A percentile compares a stretch with the other conserved stretches of the same genome.
Conservation (phyloP, 2,888 invertebrate species). For the Torymus auratus region DNA sequence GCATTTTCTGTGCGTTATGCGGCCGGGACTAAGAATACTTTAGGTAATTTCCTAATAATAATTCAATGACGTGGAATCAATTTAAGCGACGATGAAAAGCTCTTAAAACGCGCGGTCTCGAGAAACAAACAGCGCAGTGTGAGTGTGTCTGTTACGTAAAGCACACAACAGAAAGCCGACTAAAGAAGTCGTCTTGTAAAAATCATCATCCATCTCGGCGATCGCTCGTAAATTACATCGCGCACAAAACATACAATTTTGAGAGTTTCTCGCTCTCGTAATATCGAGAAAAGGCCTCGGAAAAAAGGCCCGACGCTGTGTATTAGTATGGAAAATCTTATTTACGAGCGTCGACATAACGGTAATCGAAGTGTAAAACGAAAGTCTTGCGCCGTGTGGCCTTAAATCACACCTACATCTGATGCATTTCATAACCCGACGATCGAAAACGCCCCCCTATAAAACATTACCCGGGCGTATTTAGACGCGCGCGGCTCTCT, state of each 20-base stretch:
- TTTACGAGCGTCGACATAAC: constrained; percentile 55
- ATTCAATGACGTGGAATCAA: constrained; percentile 25
- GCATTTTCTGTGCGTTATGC: too few relatives aligned
- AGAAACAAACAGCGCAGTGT: constrained; percentile 21
- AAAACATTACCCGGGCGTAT: constrained; percentile 49
- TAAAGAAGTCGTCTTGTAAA: constrained; percentile 36
- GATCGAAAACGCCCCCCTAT: constrained; percentile 56
- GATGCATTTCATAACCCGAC: constrained; percentile 57
- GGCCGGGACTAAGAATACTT: too few relatives aligned
- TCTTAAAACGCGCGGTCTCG: constrained; percentile 6
- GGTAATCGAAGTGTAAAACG: constrained; percentile 56
- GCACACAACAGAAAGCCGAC: neutral
- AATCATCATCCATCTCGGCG: constrained; percentile 32
- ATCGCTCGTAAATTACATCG: constrained; percentile 38
- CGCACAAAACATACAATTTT: constrained; percentile 43
- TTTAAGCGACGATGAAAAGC: constrained; percentile 17
- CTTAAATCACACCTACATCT: constrained; percentile 58
- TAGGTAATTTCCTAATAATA: constrained; percentile 13
- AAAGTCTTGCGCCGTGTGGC: constrained; percentile 40
- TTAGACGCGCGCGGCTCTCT: constrained; percentile 33
- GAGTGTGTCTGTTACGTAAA: too few relatives aligned
- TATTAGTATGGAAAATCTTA: constrained; percentile 58
- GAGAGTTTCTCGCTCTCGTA: constrained; percentile 40
- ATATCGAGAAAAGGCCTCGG: neutral
- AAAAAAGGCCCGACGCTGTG: neutral